Evolutionary conservation across 2,888 invertebrate species (phyloP).

Genomic region (Stenchaetothrips biformis): DNA sequence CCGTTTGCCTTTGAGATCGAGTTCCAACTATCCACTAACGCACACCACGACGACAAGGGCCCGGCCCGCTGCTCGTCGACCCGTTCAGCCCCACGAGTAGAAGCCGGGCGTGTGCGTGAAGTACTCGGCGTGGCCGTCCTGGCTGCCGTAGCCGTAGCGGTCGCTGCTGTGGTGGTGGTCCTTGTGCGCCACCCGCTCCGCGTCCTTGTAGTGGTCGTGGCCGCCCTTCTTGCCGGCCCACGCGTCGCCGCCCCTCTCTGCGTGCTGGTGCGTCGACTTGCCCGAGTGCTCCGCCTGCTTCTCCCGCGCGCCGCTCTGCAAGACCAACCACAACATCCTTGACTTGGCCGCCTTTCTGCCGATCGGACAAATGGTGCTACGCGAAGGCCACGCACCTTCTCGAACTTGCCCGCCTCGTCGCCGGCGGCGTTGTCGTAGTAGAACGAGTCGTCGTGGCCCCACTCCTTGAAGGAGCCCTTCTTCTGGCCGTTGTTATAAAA

Average conservation of each 20-base stretch:
- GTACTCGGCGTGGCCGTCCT: neutral
- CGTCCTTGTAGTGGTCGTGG: neutral
- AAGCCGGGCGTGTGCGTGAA: neutral
- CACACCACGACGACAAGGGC: no score
- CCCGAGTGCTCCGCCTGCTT: neutral
- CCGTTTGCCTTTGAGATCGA: no score
- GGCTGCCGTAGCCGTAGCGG: neutral
- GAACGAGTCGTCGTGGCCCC: neutral
- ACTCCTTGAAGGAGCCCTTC: neutral
- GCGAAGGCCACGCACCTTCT: neutral
- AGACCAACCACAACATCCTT: neutral
- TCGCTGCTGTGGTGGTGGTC: neutral
- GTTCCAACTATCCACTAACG: no score
- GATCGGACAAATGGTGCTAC: no score
- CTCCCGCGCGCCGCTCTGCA: neutral
- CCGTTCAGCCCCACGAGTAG: conserved; percentile 3
- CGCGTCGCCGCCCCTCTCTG: neutral
- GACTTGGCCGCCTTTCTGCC: no score
- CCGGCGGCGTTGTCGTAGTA: neutral
- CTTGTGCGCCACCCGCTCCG: neutral
- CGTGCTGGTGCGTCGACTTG: neutral
- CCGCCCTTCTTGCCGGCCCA: neutral
- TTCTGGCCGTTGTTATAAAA: neutral
- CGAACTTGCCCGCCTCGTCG: neutral
- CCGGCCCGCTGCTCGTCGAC: no score